phyloP scores from a whole-genome alignment of 1,140 invertebrate genomes.

The Apis cerana region DNA sequence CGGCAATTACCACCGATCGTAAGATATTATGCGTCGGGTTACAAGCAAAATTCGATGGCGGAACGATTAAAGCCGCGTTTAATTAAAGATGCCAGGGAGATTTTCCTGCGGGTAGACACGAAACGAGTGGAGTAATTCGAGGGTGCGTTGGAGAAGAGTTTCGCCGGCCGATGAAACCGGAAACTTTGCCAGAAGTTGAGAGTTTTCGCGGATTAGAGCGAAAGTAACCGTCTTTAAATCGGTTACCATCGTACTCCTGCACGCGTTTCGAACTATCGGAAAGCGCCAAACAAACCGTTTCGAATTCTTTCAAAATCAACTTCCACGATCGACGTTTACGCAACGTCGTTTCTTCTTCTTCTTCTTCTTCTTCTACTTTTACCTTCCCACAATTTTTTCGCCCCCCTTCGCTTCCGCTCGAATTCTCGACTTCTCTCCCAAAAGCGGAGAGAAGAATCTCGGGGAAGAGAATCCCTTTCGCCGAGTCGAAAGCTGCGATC shows the following conservation, averaged over 20 bases:
- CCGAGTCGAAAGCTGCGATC: constrained; percentile 16
- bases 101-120: constrained; percentile 16
- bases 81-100: constrained; percentile 40
- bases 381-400: not conserved
- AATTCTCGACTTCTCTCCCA: not conserved
- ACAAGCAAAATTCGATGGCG: not conserved
- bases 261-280: constrained; percentile 42
- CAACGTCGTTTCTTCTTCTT: not conserved
- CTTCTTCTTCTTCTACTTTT: accelerated
- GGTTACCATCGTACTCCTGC: constrained; percentile 59
- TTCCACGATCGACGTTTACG: constrained; percentile 29
- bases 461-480: not conserved
- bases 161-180: constrained; percentile 7
- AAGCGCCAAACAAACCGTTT: constrained; percentile 43
- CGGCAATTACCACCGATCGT: not conserved
- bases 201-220: constrained; percentile 37
- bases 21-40: too few species aligned
- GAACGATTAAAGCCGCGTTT: constrained; percentile 20
- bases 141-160: constrained; percentile 18
- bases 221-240: constrained; percentile 65
- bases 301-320: constrained; percentile 36
- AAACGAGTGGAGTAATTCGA: constrained; percentile 21
- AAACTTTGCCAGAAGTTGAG: constrained; percentile 41
- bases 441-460: not conserved
- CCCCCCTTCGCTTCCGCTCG: not conserved